These are phyloP conservation scores for Montipora foliosa DNA, from an alignment of 64 coral and sea anemone genomes.

Conservation along the genomic window DNA sequence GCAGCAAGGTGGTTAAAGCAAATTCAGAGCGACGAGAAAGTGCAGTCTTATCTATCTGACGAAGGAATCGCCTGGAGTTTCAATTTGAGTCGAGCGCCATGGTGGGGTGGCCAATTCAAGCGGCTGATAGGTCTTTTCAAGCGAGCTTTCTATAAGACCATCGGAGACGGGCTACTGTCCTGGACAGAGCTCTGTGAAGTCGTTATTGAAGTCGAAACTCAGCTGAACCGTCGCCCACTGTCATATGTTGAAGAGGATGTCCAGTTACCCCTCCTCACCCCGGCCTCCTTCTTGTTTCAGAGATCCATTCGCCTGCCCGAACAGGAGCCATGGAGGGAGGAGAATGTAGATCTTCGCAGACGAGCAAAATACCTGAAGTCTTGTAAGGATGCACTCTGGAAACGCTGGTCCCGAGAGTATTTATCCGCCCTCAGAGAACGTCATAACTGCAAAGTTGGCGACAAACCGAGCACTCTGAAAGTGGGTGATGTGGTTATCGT, in stretches of 20 bases:
- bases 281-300: constrained; percentile 55
- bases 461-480: background rate
- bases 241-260: constrained; percentile 58
- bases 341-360: constrained; percentile 8
- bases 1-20: no score
- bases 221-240: constrained; percentile 47
- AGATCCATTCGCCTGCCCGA: constrained; percentile 57
- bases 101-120: constrained; percentile 73
- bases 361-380: constrained; percentile 32
- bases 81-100: constrained; percentile 48
- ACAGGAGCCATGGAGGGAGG: constrained; percentile 19
- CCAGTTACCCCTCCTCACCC: constrained; percentile 40
- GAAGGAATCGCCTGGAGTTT: no score
- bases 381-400: constrained; percentile 56
- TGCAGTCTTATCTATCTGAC: no score
- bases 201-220: constrained; percentile 37
- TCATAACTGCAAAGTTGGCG: background rate
- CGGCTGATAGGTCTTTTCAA: constrained; percentile 65
- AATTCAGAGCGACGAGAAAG: no score
- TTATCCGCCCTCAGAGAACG: constrained; percentile 51
- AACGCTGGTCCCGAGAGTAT: constrained; percentile 63
- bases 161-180: constrained; percentile 41
- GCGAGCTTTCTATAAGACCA: constrained; percentile 46
- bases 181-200: constrained; percentile 55
- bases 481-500: constrained; percentile 55